Base-by-base conservation (phyloP, 2,797 vertebrate species). In the Rhyacichthys aspro region DNA sequence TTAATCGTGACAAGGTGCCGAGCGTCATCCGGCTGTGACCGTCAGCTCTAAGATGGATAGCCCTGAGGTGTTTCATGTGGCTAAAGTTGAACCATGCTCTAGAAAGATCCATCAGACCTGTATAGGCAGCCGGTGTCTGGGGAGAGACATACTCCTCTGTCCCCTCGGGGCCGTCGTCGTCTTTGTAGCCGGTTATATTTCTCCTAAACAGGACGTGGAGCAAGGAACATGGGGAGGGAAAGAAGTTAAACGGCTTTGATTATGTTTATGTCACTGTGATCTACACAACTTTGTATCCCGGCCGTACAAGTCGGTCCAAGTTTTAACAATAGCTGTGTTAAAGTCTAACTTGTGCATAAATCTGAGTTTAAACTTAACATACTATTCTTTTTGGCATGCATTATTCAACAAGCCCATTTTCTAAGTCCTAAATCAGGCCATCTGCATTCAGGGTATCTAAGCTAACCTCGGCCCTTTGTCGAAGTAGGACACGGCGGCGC, bases 361-460 rank as follows among this genome's bases (percentile, higher is more conserved):
- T 69, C 61, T 61, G 17, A 17, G 39, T 36, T 76, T 59, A 12
- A 58, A 72, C 78, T 65, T 46, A 57, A 67, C 70, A 50, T 17
- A 48, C 55, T 61, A 15, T 65, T 66, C 33, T 73, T 39, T 70
- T 8, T 58, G 45, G 9, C 50, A 55, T 84, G 65, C 52, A 76
- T 84, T 84, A 83, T 87, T 84, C 50, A 87, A 62, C 52, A 63
- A 70, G 63, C 61, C 47, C 59, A 73, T 73, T 62, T 76, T 69
- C 53, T 36, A 63, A 60, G 28, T 55, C 53, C 55, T 55, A 61
- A 87, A 83, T 55, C 75, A 80, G 79, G 72, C 70, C 76, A 75
- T 79, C 55, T 73, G 76, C 57, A 80, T 85, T 69, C 59, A 70
- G 64, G 52, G 74, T 74, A 50, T 76, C 43, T 72, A 43, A 71